A percentile compares a stretch with the other conserved stretches of the same genome.
phyloP scores from a whole-genome alignment of 2,888 invertebrate species.

The Vannuccia rotundouncinata region DNA sequence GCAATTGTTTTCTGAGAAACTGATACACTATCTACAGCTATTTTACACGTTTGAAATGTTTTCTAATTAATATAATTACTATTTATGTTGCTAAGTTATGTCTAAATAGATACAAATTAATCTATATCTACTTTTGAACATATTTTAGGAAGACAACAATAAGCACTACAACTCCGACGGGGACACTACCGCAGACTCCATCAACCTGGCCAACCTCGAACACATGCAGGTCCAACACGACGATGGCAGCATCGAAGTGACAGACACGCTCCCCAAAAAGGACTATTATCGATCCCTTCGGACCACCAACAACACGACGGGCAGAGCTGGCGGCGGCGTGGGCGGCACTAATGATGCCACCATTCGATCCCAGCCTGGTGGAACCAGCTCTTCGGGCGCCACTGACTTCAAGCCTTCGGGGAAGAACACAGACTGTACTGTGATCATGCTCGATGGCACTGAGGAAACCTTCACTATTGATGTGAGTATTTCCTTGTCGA shows the following conservation, averaged over 20 bases:
- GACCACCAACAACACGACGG: not conserved
- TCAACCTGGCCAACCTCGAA: slow-evolving; percentile 27
- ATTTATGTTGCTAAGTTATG: not conserved
- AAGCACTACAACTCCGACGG: slow-evolving; percentile 30
- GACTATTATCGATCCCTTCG: slow-evolving; percentile 8
- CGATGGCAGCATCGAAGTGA: not conserved
- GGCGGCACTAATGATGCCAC: slow-evolving; percentile 18
- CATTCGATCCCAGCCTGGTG: not conserved
- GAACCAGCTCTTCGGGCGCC: not conserved
- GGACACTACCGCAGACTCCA: slow-evolving; percentile 23
- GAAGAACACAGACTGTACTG: slow-evolving; percentile 30
- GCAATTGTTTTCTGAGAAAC: not conserved
- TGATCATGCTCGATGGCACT: slow-evolving; percentile 35
- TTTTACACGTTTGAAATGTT: not conserved
- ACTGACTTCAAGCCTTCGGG: slow-evolving; percentile 21
- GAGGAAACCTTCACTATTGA: slow-evolving; percentile 28
- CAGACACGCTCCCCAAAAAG: not conserved
- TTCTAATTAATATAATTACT: not conserved
- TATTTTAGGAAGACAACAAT: slow-evolving; percentile 6
- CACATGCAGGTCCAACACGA: not conserved
- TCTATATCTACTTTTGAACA: not conserved
- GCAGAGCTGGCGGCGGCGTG: slow-evolving; percentile 6
- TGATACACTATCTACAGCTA: too few relatives aligned
- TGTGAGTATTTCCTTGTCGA: slow-evolving; percentile 24
- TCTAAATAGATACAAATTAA: not conserved